These are phyloP conservation scores for Scotopteryx bipunctaria DNA, from an alignment of 2,888 invertebrate genomes.

Conservation along the genomic window DNA sequence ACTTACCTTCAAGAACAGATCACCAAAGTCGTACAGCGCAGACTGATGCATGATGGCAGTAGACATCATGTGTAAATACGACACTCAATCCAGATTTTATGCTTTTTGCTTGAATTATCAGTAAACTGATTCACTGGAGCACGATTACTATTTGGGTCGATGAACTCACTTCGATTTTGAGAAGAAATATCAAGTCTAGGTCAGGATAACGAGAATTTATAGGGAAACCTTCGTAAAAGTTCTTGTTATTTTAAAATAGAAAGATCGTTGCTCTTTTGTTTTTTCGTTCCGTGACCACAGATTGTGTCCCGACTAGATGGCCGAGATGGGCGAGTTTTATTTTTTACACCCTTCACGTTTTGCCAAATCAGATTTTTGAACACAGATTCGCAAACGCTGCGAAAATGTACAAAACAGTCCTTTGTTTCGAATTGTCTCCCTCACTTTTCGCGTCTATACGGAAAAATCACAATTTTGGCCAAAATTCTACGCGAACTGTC, in stretches of 20 bases:
- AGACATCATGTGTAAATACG: constrained; percentile 85
- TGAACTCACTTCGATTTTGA: constrained; percentile 75
- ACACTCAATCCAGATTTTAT: constrained; percentile 76
- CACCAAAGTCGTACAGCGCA: constrained; percentile 90
- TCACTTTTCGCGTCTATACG: constrained; percentile 81
- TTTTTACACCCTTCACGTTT: constrained; percentile 59
- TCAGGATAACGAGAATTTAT: constrained; percentile 71
- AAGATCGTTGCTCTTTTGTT: constrained; percentile 77
- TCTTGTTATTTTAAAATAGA: constrained; percentile 55
- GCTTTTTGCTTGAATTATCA: constrained; percentile 59
- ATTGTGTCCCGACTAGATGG: constrained; percentile 77
- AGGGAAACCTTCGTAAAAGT: constrained; percentile 62
- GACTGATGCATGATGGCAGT: constrained; percentile 90
- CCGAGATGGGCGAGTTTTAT: constrained; percentile 64
- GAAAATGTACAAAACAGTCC: constrained; percentile 84
- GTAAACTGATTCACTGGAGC: constrained; percentile 76
- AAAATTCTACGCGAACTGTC: constrained; percentile 79
- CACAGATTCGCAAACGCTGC: constrained; percentile 81
- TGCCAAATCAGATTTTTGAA: constrained; percentile 75
- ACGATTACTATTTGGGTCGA: constrained; percentile 63
- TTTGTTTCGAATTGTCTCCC: constrained; percentile 79
- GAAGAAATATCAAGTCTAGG: constrained; percentile 61
- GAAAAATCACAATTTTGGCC: constrained; percentile 77
- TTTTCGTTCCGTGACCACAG: constrained; percentile 76
- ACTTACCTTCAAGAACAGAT: constrained; percentile 88